Evolutionary conservation across 1,140 invertebrate species (phyloP).

Genomic region (Scaptomyza pallida): DNA sequence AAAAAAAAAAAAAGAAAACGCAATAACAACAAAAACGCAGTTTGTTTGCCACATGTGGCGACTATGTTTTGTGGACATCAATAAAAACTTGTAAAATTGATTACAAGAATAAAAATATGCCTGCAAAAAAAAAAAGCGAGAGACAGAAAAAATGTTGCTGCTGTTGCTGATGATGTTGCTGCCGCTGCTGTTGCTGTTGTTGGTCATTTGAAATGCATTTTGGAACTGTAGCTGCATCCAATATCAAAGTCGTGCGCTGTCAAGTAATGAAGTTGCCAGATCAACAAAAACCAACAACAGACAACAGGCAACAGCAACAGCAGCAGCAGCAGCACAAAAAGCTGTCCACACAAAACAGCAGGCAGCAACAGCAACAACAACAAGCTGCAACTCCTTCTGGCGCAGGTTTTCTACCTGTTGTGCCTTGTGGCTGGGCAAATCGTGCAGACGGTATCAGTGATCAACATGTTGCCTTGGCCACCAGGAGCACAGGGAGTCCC

Average conservation of each 20-base stretch:
- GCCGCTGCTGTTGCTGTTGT: conserved; percentile 27
- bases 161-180: conserved; percentile 34
- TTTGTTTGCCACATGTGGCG: conserved; percentile 63
- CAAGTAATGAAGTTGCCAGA: conserved; percentile 81
- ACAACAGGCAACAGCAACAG: conserved; percentile 39
- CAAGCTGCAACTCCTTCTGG: conserved; percentile 23
- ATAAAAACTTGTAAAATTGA: conserved; percentile 81
- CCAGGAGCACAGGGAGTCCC: conserved; percentile 22
- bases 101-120: conserved; percentile 60
- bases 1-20: too few species aligned
- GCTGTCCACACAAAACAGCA: conserved; percentile 53
- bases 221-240: conserved; percentile 32
- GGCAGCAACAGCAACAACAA: conserved; percentile 29
- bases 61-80: conserved; percentile 36
- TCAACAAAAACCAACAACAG: conserved; percentile 76
- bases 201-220: conserved; percentile 61
- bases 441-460: conserved; percentile 78
- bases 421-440: conserved; percentile 52
- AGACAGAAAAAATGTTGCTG: conserved; percentile 10
- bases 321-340: conserved; percentile 35
- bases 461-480: conserved; percentile 73
- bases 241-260: conserved; percentile 80
- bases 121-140: conserved; percentile 5
- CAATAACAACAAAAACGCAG: conserved; percentile 47
- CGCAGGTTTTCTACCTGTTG: conserved; percentile 64